Percentiles rank a stretch among this genome's conserved stretches.
Evolutionary conservation across 1,140 invertebrate genomes (phyloP).

Genomic region (Dendrolimus kikuchii): DNA sequence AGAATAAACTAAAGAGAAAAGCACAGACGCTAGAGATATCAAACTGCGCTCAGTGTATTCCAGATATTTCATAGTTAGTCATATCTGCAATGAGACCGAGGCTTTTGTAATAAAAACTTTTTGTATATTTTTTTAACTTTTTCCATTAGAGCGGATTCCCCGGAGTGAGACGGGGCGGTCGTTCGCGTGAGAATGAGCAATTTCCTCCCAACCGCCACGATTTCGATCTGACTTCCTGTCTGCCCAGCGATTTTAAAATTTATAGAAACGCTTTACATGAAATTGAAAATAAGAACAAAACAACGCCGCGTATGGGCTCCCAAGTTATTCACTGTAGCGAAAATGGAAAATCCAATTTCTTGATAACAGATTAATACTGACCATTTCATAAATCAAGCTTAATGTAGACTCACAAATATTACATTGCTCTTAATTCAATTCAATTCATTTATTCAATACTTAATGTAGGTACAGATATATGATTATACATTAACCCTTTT

Average conservation of each 20-base stretch:
- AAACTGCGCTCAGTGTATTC: too few relatives aligned
- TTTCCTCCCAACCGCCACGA: conserved; percentile 60
- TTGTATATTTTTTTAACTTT: conserved; percentile 65
- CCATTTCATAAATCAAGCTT: too few relatives aligned
- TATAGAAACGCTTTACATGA: conserved; percentile 59
- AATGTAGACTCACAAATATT: too few relatives aligned
- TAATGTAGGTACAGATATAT: too few relatives aligned
- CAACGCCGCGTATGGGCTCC: conserved; percentile 8
- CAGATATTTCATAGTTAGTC: conserved; percentile 8
- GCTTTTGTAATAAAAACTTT: conserved; percentile 50
- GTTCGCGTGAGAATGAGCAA: conserved; percentile 69
- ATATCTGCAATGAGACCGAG: conserved; percentile 7
- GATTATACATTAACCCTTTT: too few relatives aligned
- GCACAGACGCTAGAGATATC: too few relatives aligned
- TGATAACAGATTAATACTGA: too few relatives aligned
- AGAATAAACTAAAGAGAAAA: too few relatives aligned
- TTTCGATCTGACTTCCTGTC: conserved; percentile 67
- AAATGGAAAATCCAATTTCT: too few relatives aligned
- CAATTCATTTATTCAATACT: too few relatives aligned
- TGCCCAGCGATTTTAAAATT: conserved; percentile 64
- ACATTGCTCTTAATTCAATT: too few relatives aligned
- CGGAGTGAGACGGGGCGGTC: conserved; percentile 33
- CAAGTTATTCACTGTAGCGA: too few relatives aligned
- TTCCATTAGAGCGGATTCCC: conserved; percentile 60
- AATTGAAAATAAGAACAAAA: conserved; percentile 56